Evolutionary conservation across 23 tunicate genomes (phyloP).

Genomic region (Ascidia mentula): DNA sequence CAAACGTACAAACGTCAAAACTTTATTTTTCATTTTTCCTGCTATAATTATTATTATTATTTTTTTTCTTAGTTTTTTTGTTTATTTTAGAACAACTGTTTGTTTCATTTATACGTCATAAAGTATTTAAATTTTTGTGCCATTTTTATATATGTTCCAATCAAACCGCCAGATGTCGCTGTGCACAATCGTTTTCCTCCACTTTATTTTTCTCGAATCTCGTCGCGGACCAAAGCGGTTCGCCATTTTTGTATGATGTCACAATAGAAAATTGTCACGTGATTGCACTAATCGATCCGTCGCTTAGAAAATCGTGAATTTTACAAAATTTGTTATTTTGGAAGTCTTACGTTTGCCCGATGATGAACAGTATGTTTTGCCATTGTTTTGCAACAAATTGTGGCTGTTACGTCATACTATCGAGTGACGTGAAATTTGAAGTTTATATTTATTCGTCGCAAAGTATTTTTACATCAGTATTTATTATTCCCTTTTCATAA

Average conservation of each 20-base stretch:
- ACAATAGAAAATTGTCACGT: conserved; percentile 6
- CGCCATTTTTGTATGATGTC: conserved; percentile 2
- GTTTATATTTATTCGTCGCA: too few species aligned
- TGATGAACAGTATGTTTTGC: background rate
- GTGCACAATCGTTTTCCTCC: conserved; percentile 3
- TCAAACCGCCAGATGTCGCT: conserved; percentile 6
- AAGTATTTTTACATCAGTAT: too few species aligned
- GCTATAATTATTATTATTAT: background rate
- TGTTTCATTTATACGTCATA: background rate
- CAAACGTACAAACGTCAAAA: background rate
- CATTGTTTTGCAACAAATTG: background rate
- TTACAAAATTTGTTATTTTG: background rate
- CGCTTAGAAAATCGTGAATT: conserved; percentile 3
- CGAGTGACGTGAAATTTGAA: too few species aligned
- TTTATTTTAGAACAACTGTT: background rate
- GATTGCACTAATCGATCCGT: too few species aligned
- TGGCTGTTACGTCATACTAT: too few species aligned
- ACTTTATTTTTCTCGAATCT: background rate
- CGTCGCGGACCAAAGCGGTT: conserved; percentile 12
- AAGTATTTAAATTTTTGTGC: background rate
- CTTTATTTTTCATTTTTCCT: conserved; percentile 1
- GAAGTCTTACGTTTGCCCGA: background rate
- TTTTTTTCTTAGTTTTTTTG: background rate
- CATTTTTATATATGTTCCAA: background rate
- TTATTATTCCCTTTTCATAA: too few species aligned